These are phyloP conservation scores for Exephanes ischioxanthus DNA, from an alignment of 2,888 invertebrate genomes.

Conservation along the genomic window DNA sequence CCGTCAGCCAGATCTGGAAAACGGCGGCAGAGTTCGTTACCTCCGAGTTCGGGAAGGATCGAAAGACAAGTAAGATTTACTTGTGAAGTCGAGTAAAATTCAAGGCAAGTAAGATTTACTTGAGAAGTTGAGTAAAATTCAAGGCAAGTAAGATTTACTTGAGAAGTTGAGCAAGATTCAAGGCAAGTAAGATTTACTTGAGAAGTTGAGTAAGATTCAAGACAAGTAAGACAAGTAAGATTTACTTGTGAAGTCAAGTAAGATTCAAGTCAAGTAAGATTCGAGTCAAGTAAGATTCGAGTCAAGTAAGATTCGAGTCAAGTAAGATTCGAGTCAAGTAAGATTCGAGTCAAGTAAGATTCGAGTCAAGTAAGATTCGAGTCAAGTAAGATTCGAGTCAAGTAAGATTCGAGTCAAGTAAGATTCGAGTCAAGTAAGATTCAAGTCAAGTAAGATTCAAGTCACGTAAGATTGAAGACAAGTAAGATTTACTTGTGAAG, in stretches of 20 bases:
- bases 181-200: too few species aligned
- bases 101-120: not conserved
- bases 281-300: constrained; percentile 39
- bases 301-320: not conserved
- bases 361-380: not conserved
- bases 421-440: too few species aligned
- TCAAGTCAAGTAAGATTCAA: not conserved
- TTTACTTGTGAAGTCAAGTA: constrained; percentile 44
- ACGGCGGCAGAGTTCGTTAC: constrained; percentile 18
- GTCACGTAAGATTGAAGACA: too few species aligned
- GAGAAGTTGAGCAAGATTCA: not conserved
- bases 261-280: not conserved
- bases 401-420: not conserved
- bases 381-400: constrained; percentile 86
- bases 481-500: too few species aligned
- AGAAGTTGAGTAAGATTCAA: not conserved
- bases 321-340: too few species aligned
- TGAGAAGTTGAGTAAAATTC: not conserved
- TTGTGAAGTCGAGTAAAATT: constrained; percentile 88
- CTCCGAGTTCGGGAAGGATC: not conserved
- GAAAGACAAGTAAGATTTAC: constrained; percentile 83
- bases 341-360: not conserved
- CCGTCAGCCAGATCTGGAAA: constrained; percentile 89
- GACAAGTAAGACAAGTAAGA: not conserved
- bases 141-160: not conserved